Conservation (phyloP, 2,113 vertebrate genomes). For the Cheirogaleus medius region DNA sequence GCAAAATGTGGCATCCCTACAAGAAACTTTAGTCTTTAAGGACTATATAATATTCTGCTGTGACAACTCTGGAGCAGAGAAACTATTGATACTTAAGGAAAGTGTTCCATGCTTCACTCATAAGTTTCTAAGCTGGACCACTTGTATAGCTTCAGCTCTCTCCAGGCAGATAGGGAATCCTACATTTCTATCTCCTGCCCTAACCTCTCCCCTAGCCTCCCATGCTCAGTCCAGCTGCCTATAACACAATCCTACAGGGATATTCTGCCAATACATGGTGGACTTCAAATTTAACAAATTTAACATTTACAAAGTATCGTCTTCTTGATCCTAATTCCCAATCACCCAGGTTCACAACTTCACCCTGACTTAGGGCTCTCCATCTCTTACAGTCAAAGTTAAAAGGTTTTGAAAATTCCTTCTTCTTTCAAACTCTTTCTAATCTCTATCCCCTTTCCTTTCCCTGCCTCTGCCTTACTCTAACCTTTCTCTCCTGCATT, state of each 20-base stretch:
- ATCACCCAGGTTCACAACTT: background rate
- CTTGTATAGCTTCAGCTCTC: background rate
- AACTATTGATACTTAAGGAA: background rate
- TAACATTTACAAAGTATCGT: background rate
- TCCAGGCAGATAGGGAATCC: background rate
- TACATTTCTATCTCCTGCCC: background rate
- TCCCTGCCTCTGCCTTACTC: background rate
- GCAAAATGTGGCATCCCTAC: background rate
- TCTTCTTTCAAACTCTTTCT: background rate
- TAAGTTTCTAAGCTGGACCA: background rate
- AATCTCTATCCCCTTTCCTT: background rate
- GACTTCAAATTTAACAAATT: background rate
- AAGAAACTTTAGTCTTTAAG: background rate
- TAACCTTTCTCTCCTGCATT: background rate
- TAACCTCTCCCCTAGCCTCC: background rate
- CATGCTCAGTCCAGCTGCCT: background rate
- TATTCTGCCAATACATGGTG: background rate
- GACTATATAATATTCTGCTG: background rate
- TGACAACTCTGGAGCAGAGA: fast-evolving
- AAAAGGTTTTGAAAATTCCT: background rate
- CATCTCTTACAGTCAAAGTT: background rate
- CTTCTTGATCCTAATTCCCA: background rate
- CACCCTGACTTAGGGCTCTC: background rate
- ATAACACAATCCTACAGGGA: background rate
- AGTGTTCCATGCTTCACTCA: background rate